Evolutionary conservation across 2,888 invertebrate genomes (phyloP), one percentile per base, ranked within the genome.

Genomic region (Drosophila neotestacea): DNA sequence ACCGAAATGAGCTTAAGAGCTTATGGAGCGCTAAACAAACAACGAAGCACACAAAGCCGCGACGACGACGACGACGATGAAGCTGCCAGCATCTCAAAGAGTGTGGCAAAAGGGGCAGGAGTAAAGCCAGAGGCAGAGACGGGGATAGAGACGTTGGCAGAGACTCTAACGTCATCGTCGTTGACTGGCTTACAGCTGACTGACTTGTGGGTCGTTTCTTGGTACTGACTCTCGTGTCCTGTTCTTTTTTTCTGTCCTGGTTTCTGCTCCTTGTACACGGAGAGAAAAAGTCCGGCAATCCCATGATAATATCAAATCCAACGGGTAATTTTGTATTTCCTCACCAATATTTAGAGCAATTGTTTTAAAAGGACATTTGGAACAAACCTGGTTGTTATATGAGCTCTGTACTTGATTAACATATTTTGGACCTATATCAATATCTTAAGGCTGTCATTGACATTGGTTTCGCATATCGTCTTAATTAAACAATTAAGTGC

Each of bases 11-110:
- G 84, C 84, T 84, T 84, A 84, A 88, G 84, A 88, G 84, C 89
- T 84, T 84, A 88, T 81, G 82, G 76, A 84, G 87, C 84, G 84
- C 87, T 88, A 88, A 84, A 88, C 89, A 84, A 84, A 84, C 84
- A 84, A 76, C 85, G 85, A 63, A 79, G 74, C 76, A 72, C 76
- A 88, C 84, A 88, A 84, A 84, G 81, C 85, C 77, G 85, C 88
- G 85, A 87, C 63, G 60, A 16, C 85, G 85, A 83, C 71, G 74
- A 65, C 58, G 69, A 63, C 56, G 59, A 22, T 16, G 52, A 51
- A 4, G 42, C 27, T 50, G 36, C 28, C 27, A 36, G 11, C 50
- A 32, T 42, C 52, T 36, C n/a, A 51, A 44, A 27, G 11, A 13
- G 34, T 11, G 30, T 0, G 30, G 39, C 16, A 16, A 32, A 9